Evolutionary conservation across 2,797 vertebrate species (phyloP).

Genomic region (Pempheris klunzingeri): DNA sequence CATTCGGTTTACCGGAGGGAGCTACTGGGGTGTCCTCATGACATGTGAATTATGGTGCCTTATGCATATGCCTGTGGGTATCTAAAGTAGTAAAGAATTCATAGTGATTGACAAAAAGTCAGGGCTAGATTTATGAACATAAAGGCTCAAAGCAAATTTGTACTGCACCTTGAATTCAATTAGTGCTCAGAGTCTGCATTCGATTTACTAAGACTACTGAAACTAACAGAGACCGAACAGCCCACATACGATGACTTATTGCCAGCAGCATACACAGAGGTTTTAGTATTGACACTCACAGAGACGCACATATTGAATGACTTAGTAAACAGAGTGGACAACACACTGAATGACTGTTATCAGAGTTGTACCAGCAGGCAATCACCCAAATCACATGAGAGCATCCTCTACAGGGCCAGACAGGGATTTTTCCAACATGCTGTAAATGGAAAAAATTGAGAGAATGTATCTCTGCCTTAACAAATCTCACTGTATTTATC

Average conservation of each 20-base stretch:
- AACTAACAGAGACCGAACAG: background rate
- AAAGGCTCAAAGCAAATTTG: slow-evolving; percentile 15
- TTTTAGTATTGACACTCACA: slow-evolving; percentile 12
- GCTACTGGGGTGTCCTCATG: no score
- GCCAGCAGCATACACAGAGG: background rate
- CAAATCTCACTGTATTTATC: slow-evolving; percentile 26
- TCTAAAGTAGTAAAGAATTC: slow-evolving; percentile 53
- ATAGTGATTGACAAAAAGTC: slow-evolving; percentile 36
- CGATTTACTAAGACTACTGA: slow-evolving; percentile 4
- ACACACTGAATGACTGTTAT: background rate
- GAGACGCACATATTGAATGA: background rate
- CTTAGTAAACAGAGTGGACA: background rate
- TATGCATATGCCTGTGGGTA: slow-evolving; percentile 42
- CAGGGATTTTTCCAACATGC: slow-evolving; percentile 2
- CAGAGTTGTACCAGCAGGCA: background rate
- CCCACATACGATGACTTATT: background rate
- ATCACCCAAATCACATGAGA: background rate
- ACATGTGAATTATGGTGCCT: slow-evolving; percentile 67
- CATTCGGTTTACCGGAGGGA: no score
- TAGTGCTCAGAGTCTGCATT: background rate
- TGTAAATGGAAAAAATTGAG: slow-evolving; percentile 10
- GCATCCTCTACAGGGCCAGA: background rate
- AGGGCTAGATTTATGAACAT: slow-evolving; percentile 50
- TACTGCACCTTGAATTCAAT: slow-evolving; percentile 24
- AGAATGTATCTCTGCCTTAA: slow-evolving; percentile 2